A percentile compares a stretch with the other conserved stretches of the same genome.
Conservation (phyloP, 1,140 invertebrate species). For the Cotesia vestalis region DNA sequence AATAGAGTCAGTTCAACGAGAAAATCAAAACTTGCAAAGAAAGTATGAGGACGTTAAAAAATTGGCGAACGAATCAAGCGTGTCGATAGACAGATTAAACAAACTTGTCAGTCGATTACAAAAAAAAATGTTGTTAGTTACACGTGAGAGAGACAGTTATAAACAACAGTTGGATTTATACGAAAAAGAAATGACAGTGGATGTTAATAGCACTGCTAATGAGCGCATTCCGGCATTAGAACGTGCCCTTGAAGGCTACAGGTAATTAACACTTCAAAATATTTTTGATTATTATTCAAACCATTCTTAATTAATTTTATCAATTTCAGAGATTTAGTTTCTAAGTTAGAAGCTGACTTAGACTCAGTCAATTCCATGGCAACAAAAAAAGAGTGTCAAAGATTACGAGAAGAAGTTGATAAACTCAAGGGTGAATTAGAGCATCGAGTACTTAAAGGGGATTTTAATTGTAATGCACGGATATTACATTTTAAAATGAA, state of each 20-base stretch:
- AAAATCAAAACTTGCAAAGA: slow-evolving; percentile 46
- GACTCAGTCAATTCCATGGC: slow-evolving; percentile 51
- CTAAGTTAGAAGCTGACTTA: slow-evolving; percentile 73
- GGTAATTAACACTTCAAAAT: slow-evolving; percentile 41
- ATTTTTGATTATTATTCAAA: no score
- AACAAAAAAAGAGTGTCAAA: slow-evolving; percentile 51
- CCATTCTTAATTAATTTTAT: slow-evolving; percentile 1
- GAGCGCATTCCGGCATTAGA: slow-evolving; percentile 58
- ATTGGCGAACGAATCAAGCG: slow-evolving; percentile 50
- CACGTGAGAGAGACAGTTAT: slow-evolving; percentile 79
- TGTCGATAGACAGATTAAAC: slow-evolving; percentile 57
- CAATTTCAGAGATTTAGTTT: slow-evolving; percentile 70
- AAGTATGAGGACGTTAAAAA: slow-evolving; percentile 59
- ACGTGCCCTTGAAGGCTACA: slow-evolving; percentile 56
- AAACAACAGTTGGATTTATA: slow-evolving; percentile 82
- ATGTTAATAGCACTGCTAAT: slow-evolving; percentile 44
- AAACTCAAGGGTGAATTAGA: slow-evolving; percentile 73
- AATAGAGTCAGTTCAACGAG: slow-evolving; percentile 52
- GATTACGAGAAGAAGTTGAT: slow-evolving; percentile 70
- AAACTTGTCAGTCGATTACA: slow-evolving; percentile 65
- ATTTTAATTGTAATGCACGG: slow-evolving; percentile 66
- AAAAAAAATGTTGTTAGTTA: slow-evolving; percentile 71
- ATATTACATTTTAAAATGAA: slow-evolving; percentile 77
- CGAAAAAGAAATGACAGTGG: slow-evolving; percentile 78
- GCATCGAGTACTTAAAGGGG: slow-evolving; percentile 70